Evolutionary conservation across 2,888 invertebrate species (phyloP).

Genomic region (Mesoligia furuncula): DNA sequence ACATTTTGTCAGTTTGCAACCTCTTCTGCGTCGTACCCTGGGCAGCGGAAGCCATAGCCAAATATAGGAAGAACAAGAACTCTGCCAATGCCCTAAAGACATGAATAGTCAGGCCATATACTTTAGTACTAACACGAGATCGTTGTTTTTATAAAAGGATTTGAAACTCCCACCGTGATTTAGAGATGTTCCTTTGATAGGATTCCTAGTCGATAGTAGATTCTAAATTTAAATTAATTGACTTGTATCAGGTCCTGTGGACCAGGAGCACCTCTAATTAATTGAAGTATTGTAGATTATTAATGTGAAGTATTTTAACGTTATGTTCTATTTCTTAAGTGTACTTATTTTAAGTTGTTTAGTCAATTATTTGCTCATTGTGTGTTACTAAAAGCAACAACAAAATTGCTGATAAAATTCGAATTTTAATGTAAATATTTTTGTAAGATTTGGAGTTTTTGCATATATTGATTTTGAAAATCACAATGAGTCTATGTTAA

Average conservation of each 20-base stretch:
- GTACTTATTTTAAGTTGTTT: not conserved
- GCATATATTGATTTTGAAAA: constrained; percentile 1
- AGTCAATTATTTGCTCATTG: constrained; percentile 17
- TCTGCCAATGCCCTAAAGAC: constrained; percentile 42
- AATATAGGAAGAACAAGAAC: constrained; percentile 68
- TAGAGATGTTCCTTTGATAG: constrained; percentile 15
- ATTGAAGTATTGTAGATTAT: constrained; percentile 25
- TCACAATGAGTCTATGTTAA: constrained; percentile 1
- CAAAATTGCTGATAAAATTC: not conserved
- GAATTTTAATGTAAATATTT: not conserved
- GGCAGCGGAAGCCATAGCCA: constrained; percentile 88
- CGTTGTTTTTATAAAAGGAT: constrained; percentile 53
- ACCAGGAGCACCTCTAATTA: constrained; percentile 1
- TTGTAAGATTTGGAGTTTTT: not conserved
- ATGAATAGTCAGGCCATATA: constrained; percentile 28
- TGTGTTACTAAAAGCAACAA: constrained; percentile 8
- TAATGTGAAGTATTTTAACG: not conserved
- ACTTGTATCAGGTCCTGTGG: constrained; percentile 13
- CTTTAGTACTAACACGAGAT: constrained; percentile 20
- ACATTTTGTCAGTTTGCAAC: constrained; percentile 90
- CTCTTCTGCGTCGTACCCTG: constrained; percentile 91
- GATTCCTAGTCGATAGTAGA: constrained; percentile 17
- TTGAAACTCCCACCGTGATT: constrained; percentile 42
- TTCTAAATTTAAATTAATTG: constrained; percentile 26
- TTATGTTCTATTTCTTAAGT: not conserved